Conservation (phyloP, 1,140 invertebrate genomes). For the Hypothenemus hampei region DNA sequence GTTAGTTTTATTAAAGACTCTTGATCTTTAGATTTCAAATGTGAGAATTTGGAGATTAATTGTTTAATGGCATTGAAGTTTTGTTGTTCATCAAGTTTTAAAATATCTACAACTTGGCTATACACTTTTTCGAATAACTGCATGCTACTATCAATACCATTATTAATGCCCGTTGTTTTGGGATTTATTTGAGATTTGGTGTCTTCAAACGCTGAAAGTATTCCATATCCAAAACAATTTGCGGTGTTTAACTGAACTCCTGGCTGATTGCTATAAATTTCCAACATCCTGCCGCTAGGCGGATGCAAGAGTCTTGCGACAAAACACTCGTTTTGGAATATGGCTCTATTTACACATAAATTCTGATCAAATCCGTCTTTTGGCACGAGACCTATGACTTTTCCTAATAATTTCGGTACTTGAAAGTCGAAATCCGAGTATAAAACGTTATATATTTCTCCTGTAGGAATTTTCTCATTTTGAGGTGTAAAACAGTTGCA, state of each 20-base stretch:
- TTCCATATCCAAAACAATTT: constrained; percentile 34
- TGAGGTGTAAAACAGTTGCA: constrained; percentile 60
- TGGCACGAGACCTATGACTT: constrained; percentile 41
- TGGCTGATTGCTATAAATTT: constrained; percentile 65
- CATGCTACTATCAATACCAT: constrained; percentile 10
- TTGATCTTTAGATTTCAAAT: background rate
- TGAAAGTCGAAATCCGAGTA: constrained; percentile 58
- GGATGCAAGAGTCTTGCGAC: constrained; percentile 48
- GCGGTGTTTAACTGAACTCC: constrained; percentile 70
- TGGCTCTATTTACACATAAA: constrained; percentile 53
- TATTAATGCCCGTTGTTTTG: background rate
- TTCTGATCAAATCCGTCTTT: constrained; percentile 63
- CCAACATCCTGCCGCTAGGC: constrained; percentile 54
- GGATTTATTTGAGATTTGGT: background rate
- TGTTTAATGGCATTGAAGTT: constrained; percentile 23
- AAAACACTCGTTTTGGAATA: constrained; percentile 36
- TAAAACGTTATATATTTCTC: constrained; percentile 55
- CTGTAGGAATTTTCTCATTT: constrained; percentile 58
- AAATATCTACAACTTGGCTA: constrained; percentile 9
- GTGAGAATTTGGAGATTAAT: constrained; percentile 20
- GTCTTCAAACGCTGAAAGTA: constrained; percentile 14
- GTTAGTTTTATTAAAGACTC: background rate
- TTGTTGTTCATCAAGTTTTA: constrained; percentile 18
- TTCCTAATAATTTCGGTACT: constrained; percentile 48
- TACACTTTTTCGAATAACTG: constrained; percentile 22